Base-by-base conservation (phyloP, 2,888 invertebrate genomes). In the Cancer borealis region DNA sequence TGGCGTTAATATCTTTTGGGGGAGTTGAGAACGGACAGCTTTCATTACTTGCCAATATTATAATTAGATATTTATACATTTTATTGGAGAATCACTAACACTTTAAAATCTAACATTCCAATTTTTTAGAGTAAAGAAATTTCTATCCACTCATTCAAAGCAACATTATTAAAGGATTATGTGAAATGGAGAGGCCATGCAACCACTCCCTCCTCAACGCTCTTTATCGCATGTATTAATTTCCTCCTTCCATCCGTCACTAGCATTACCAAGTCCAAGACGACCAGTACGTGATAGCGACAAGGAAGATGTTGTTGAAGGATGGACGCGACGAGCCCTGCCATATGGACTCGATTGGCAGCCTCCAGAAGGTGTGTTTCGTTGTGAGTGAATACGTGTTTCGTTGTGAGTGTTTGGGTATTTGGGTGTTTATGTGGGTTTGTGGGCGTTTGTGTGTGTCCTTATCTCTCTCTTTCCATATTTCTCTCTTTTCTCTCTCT, bases 231-330 rank as follows among this genome's bases (percentile, higher is more conserved):
- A 79, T 79, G 30, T 79, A 79, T 79, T 79, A 79, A 79, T 79
- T 79, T 79, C 79, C 79, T 79, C 79, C 79, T 79, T 79, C 79
- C 79, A 79, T 79, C 79, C 79, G 30, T 30, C 79, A 79, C 79
- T 79, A 79, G 79, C 79, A 26, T 79, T 79, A 21, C 79, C 79
- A 30, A 79, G 79, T 79, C 79, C 79, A 30, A 79, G 79, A 79
- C 79, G 79, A 79, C 26, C 79, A 21, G 30, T 30, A 14, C 79
- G 79, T 79, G 79, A 79, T 30, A 79, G 30, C 79, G 79, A 79
- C 79, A 30, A 30, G 21, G 79, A 79, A 12, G 79, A 79, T 30
- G 12, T 26, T 79, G 30, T 79, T 8, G 79, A 79, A 12, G 79
- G 79, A 79, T 79, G 79, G 79, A 26, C 79, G 26, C 79, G 79